A percentile compares a stretch with the other conserved stretches of the same genome.
Conservation (phyloP, 1,140 invertebrate species). For the Pentalonia nigronervosa region DNA sequence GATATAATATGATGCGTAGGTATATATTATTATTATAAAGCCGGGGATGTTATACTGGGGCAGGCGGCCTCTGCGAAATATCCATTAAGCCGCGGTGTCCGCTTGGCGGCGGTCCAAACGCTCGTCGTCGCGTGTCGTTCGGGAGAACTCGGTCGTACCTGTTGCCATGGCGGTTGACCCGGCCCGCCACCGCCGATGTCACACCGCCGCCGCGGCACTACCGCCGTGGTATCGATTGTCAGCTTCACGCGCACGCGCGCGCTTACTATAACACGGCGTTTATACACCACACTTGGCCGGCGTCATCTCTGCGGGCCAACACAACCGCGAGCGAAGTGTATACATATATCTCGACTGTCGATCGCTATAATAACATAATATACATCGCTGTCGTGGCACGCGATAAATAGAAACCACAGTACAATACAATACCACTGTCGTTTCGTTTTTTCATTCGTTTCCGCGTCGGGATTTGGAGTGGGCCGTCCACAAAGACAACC, state of each 20-base stretch:
- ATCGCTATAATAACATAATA: neutral
- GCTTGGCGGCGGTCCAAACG: neutral
- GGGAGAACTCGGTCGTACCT: slow-evolving; percentile 54
- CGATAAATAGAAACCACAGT: neutral
- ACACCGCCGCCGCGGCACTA: neutral
- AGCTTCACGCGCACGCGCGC: slow-evolving; percentile 26
- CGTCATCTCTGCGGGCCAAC: neutral
- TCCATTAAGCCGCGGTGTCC: slow-evolving; percentile 18
- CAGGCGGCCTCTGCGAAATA: neutral
- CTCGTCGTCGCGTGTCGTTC: slow-evolving; percentile 24
- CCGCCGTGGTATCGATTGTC: slow-evolving; percentile 51
- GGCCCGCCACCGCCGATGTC: slow-evolving; percentile 23
- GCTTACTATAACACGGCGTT: neutral
- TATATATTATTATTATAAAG: neutral
- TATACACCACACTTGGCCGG: neutral
- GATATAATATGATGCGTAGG: neutral
- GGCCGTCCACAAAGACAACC: neutral
- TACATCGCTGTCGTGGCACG: neutral
- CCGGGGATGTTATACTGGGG: neutral
- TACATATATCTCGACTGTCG: neutral
- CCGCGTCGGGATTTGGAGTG: neutral
- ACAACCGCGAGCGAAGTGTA: neutral
- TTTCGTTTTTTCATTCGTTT: neutral
- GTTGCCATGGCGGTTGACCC: slow-evolving; percentile 57
- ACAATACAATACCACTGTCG: neutral